These are phyloP conservation scores for Sipha maydis DNA, from an alignment of 2,888 invertebrate species.

Conservation along the genomic window DNA sequence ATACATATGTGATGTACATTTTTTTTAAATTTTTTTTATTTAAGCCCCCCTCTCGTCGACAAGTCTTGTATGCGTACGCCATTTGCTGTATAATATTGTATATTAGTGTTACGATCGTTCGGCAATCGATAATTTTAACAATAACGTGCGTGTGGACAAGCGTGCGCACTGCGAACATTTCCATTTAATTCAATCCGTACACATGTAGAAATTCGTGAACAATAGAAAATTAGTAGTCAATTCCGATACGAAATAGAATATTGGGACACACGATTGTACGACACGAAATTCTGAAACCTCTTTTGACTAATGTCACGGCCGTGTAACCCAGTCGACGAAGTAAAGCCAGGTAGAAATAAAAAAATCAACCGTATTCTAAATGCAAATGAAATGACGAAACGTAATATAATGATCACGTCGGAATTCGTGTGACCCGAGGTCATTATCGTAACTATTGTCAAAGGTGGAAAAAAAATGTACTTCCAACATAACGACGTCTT, in stretches of 20 bases:
- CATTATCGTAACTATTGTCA: conserved; percentile 2
- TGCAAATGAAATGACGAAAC: conserved; percentile 45
- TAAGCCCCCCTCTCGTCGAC: too few species aligned
- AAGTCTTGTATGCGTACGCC: too few species aligned
- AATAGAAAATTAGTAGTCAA: conserved; percentile 51
- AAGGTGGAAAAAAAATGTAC: background rate
- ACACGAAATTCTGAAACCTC: conserved; percentile 31
- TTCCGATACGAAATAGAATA: conserved; percentile 32
- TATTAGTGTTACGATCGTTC: background rate
- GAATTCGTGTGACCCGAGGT: conserved; percentile 27
- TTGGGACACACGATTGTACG: conserved; percentile 10
- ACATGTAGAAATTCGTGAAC: conserved; percentile 13
- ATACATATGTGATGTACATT: too few species aligned
- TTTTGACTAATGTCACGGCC: conserved; percentile 51
- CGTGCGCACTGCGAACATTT: background rate
- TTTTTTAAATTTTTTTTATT: too few species aligned
- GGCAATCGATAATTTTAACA: conserved; percentile 1
- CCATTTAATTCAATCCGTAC: conserved; percentile 27
- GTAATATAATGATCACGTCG: background rate
- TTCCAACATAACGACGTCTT: background rate
- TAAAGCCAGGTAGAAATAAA: background rate
- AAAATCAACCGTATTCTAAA: conserved; percentile 20
- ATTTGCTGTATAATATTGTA: too few species aligned
- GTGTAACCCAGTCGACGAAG: background rate
- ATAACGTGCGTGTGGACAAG: background rate